Evolutionary conservation across 1,140 invertebrate genomes (phyloP), one percentile per base, ranked within the genome.

Genomic region (Leptopilina clavipes): DNA sequence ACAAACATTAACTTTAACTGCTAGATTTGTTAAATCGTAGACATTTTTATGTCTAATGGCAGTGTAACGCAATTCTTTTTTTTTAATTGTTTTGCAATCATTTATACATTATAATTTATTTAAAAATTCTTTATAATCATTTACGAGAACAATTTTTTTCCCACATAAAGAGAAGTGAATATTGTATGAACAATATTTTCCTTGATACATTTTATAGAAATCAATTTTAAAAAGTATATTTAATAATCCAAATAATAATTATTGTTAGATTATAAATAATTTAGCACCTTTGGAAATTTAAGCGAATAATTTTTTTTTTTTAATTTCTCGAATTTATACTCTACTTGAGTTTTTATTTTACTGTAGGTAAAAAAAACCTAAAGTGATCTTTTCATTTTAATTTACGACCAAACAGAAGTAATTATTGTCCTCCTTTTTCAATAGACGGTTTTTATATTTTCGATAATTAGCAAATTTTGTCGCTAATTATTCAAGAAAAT

Each of bases 281-380:
- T 65, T 65, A 65, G 59, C 59, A 65, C 59, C 59, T 37, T 31
- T n/a, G 25, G 22, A 65, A 65, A 31, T 65, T 65, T 0, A n/a
- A 25, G 11, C 11, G 22, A 31, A 31, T 14, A 14, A 17, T n/a
- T n/a, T n/a, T n/a, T n/a, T n/a, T n/a, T 18, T 54, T 54, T 54
- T 54, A 54, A 25, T 31, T 31, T 25, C 5, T 31, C 11, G 59
- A 65, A 7, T 65, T 65, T 65, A 65, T 65, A 65, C 59, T 65
- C 59, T 22, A 65, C 59, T 65, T 65, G 59, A 65, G 59, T 65
- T 31, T 25, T 3, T 22, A 37, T 31, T 5, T 65, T n/a, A 65
- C 12, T 12, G 5, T 25, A 22, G 22, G 56, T 59, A 31, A 6
- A 1, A 31, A n/a, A n/a, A n/a, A 8, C 9, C 37, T 40, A 9